Conservation (phyloP, 2,888 invertebrate species). For the Sphaerophoria rueppellii region DNA sequence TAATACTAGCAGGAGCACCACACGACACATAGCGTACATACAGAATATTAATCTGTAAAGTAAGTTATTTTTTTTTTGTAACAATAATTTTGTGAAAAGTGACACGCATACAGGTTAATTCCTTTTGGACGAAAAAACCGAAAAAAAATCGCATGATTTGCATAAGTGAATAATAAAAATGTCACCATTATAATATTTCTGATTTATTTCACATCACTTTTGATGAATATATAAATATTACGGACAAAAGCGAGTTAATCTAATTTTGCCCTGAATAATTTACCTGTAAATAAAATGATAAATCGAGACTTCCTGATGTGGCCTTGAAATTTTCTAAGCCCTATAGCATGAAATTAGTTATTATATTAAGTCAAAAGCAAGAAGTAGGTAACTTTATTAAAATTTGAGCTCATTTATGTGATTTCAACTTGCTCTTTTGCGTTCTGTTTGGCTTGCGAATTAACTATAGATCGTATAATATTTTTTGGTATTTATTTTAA, state of each 20-base stretch:
- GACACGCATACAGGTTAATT: slow-evolving; percentile 28
- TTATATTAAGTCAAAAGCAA: slow-evolving; percentile 12
- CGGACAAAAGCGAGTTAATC: not conserved
- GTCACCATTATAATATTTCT: not conserved
- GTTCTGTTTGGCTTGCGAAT: not conserved
- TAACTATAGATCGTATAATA: slow-evolving; percentile 18
- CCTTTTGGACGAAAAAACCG: not conserved
- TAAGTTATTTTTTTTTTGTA: slow-evolving; percentile 24
- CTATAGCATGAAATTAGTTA: not conserved
- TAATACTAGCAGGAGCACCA: slow-evolving; percentile 10
- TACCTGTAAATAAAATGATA: not conserved
- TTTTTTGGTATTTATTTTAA: slow-evolving; percentile 15
- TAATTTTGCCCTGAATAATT: not conserved
- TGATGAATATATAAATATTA: not conserved
- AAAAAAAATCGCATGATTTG: slow-evolving; percentile 16
- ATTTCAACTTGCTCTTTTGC: not conserved
- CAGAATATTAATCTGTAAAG: slow-evolving; percentile 15
- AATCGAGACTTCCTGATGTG: not conserved
- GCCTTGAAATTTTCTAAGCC: not conserved
- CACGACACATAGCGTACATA: slow-evolving; percentile 32
- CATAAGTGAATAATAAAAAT: slow-evolving; percentile 18
- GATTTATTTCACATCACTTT: slow-evolving; percentile 9
- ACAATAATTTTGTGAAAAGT: not conserved
- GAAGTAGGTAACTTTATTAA: slow-evolving; percentile 17
- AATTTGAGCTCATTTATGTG: not conserved